A percentile compares a stretch with the other conserved stretches of the same genome.
Conservation (phyloP, 2,888 invertebrate genomes). For the Dolichopus griseipennis region DNA sequence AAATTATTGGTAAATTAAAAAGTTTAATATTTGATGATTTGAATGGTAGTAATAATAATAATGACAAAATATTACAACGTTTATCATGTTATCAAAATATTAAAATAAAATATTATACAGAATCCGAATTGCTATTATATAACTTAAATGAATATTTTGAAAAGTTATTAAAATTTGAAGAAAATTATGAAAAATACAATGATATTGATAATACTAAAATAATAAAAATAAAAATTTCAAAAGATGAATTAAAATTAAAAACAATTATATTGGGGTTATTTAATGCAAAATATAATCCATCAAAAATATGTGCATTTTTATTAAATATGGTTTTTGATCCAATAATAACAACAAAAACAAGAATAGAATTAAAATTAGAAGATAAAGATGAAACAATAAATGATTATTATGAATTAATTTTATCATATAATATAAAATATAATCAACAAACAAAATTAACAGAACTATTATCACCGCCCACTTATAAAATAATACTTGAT, state of each 20-base stretch:
- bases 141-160: conserved; percentile 39
- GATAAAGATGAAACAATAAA: too few relatives aligned
- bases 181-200: conserved; percentile 30
- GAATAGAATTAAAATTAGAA: too few relatives aligned
- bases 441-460: conserved; percentile 23
- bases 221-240: conserved; percentile 35
- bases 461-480: conserved; percentile 29
- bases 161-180: conserved; percentile 34
- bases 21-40: conserved; percentile 29
- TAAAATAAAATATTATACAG: conserved; percentile 37
- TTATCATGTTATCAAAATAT: conserved; percentile 38
- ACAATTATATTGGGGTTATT: conserved; percentile 38
- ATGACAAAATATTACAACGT: conserved; percentile 33
- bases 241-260: conserved; percentile 33
- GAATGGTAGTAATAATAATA: conserved; percentile 8
- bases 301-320: conserved; percentile 36
- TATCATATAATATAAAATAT: conserved; percentile 37
- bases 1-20: conserved; percentile 34
- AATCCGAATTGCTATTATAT: conserved; percentile 35
- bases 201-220: conserved; percentile 33
- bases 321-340: conserved; percentile 40
- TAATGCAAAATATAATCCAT: conserved; percentile 38
- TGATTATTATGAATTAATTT: conserved; percentile 28
- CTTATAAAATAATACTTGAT: conserved; percentile 36
- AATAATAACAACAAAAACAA: conserved; percentile 29